Evolutionary conservation across 1,140 invertebrate species (phyloP), one percentile per base, ranked within the genome.

Genomic region (Monochamus saltuarius): DNA sequence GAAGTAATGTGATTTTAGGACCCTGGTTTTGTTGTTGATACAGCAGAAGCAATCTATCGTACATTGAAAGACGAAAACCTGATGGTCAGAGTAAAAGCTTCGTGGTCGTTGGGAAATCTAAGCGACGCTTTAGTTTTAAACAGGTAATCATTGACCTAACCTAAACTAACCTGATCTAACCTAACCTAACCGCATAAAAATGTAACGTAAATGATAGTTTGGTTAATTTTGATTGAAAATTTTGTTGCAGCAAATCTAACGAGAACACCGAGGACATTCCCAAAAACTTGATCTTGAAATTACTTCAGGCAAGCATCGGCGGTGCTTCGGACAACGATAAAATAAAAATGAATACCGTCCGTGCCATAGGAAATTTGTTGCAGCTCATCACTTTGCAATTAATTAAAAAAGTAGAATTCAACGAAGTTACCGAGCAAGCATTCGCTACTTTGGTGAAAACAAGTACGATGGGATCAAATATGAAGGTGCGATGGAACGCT

Each of bases 401-500:
- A 54, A 65, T 83, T 13, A 72, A 80, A 66, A 80, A 76, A 35
- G 55, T 71, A 61, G 64, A 76, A 62, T 78, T 84, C 49, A 79
- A 77, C 59, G 67, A 71, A n/a, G 75, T 83, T 36, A 77, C 83
- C 56, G 78, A 81, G 54, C 66, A 74, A 7, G 83, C 82, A 10
- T 81, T 89, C 54, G 75, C 80, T 56, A 82, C 84, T 49, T 77
- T 95, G 16, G 77, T 90, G 50, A 84, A 86, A 63, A 88, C 84
- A 71, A 82, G 87, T 16, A 83, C 78, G 1, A 80, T 81, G 29
- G 86, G 87, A 37, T 85, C 82, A 47, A 87, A 89, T 68, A 90
- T 92, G 83, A 94, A 94, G 78, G 90, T 86, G 67, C 67, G 91
- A 45, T 96, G 93, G 92, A 96, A 95, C 78, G 88, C 92, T 8